Percentiles rank a stretch among this genome's conserved stretches.
These are phyloP conservation scores for Trichopria drosophilae DNA, from an alignment of 2,888 invertebrate genomes.

Conservation along the genomic window DNA sequence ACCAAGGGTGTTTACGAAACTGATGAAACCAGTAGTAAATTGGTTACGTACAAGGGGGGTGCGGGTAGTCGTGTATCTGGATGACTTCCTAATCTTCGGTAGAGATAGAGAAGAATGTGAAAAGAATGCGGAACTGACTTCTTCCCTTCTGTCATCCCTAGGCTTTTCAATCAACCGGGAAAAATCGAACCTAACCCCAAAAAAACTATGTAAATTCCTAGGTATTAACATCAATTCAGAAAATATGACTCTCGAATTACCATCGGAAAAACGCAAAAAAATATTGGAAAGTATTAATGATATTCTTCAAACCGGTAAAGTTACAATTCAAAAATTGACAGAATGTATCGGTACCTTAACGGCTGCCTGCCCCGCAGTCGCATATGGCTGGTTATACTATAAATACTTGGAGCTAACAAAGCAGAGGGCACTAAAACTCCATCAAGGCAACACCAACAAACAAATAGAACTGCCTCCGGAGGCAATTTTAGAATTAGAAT, in stretches of 20 bases:
- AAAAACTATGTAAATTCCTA: too few species aligned
- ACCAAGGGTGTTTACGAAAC: not conserved
- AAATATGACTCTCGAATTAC: too few species aligned
- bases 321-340: not conserved
- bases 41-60: too few species aligned
- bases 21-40: too few species aligned
- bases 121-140: not conserved
- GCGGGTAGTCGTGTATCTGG: too few species aligned
- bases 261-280: not conserved
- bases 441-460: too few species aligned
- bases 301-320: not conserved
- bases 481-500: not conserved
- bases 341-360: slow-evolving; percentile 16
- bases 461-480: too few species aligned
- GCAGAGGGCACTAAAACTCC: too few species aligned
- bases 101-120: too few species aligned
- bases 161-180: slow-evolving; percentile 1
- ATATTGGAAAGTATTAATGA: not conserved
- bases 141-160: not conserved
- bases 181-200: not conserved
- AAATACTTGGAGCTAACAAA: slow-evolving; percentile 9
- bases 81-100: not conserved
- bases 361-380: slow-evolving; percentile 25
- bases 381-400: slow-evolving; percentile 24
- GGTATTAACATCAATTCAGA: not conserved